Percentiles rank a stretch among this genome's conserved stretches.
phyloP scores from a whole-genome alignment of 1,140 invertebrate species.

The Palaemon carinicauda region DNA sequence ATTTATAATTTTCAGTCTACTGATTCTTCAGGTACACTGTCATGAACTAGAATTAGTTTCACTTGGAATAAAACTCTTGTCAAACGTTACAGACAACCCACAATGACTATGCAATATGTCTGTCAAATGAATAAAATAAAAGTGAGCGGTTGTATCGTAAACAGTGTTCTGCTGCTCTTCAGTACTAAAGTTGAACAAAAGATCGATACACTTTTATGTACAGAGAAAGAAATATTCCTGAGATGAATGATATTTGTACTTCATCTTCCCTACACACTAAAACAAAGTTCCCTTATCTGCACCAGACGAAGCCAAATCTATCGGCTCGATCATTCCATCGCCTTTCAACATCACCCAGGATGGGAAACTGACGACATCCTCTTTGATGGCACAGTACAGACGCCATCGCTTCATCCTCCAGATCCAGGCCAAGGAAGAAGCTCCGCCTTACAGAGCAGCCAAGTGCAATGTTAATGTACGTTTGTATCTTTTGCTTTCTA shows the following conservation, averaged over 20 bases:
- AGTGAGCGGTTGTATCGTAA: neutral
- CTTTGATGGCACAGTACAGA: conserved; percentile 85
- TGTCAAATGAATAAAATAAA: neutral
- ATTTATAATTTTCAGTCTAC: conserved; percentile 23
- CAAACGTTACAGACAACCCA: neutral
- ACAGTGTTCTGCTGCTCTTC: no score
- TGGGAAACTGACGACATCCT: conserved; percentile 76
- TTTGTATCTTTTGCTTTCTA: conserved; percentile 54
- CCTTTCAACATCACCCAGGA: conserved; percentile 80
- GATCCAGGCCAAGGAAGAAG: conserved; percentile 81
- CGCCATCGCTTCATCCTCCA: conserved; percentile 86
- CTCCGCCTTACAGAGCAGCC: conserved; percentile 80
- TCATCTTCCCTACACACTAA: no score
- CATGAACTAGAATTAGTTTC: no score
- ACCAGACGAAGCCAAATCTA: conserved; percentile 67
- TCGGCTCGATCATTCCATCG: conserved; percentile 86
- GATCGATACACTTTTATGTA: no score
- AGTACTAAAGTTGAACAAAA: no score
- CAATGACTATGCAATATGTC: neutral
- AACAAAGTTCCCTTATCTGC: no score
- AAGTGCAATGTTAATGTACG: conserved; percentile 81
- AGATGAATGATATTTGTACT: no score
- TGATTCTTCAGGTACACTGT: neutral
- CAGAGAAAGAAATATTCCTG: no score
- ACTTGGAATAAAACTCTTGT: no score